These are phyloP conservation scores for Atta colombica DNA, from an alignment of 1,140 invertebrate species.

Conservation along the genomic window DNA sequence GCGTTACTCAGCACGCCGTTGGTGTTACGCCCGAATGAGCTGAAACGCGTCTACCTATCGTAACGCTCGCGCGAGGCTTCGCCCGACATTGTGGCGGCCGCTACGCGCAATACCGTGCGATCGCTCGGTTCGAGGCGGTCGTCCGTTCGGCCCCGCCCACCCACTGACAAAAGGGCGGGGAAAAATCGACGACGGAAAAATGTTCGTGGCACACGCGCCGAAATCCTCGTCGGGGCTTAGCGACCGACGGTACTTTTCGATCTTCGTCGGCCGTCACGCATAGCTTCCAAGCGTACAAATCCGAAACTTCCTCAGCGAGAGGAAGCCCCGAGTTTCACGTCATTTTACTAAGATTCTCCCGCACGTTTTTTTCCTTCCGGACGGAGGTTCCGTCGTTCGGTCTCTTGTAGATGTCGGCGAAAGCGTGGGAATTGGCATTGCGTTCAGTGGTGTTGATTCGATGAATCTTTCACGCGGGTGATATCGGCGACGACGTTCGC, in stretches of 20 bases:
- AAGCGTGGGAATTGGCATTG: conserved; percentile 34
- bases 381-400: background rate
- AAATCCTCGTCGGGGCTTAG: conserved; percentile 52
- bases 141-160: background rate
- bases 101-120: background rate
- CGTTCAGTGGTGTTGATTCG: conserved; percentile 45
- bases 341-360: conserved; percentile 9
- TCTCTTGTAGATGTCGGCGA: conserved; percentile 17
- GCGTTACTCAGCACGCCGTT: conserved; percentile 20
- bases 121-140: conserved; percentile 23
- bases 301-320: background rate
- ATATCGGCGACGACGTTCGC: conserved; percentile 9
- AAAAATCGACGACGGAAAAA: conserved; percentile 62
- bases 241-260: conserved; percentile 62
- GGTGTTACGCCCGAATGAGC: background rate
- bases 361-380: background rate
- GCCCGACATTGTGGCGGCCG: conserved; percentile 9
- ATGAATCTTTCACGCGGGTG: conserved; percentile 42
- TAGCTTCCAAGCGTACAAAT: conserved; percentile 31
- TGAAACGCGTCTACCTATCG: conserved; percentile 58
- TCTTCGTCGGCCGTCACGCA: conserved; percentile 46
- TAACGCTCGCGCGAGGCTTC: conserved; percentile 12
- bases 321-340: conserved; percentile 5
- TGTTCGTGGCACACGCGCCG: conserved; percentile 69
- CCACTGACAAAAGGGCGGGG: conserved; percentile 44